These are phyloP conservation scores for Acrossocheilus wenchowensis DNA, from an alignment of 2,797 vertebrate species.

Conservation along the genomic window DNA sequence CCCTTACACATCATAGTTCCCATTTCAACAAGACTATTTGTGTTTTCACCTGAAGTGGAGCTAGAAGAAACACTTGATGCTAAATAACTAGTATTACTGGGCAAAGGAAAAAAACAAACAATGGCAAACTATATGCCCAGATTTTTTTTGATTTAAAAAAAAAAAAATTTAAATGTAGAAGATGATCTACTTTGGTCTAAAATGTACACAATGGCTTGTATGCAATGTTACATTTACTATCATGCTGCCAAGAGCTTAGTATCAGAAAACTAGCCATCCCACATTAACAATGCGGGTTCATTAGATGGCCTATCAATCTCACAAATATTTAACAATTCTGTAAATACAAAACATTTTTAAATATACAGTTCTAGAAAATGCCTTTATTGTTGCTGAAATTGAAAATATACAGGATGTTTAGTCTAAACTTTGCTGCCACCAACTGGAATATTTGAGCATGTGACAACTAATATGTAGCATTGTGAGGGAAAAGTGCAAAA, in stretches of 20 bases:
- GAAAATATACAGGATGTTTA: not conserved
- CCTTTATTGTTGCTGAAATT: not conserved
- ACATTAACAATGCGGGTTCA: not conserved
- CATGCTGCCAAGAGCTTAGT: not conserved
- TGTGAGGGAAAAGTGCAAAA: not conserved
- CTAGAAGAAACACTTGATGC: not conserved
- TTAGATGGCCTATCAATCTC: not conserved
- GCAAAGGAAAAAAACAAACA: not conserved
- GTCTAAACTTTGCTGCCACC: not conserved
- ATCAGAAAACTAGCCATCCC: not conserved
- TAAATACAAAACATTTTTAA: not conserved
- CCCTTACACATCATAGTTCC: not conserved
- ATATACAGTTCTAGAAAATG: not conserved
- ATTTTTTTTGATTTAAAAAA: no score
- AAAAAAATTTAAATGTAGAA: not conserved
- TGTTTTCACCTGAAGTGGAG: not conserved
- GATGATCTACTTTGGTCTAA: not conserved
- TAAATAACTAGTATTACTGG: not conserved
- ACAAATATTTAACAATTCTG: not conserved
- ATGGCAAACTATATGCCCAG: no score
- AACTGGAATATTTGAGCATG: not conserved
- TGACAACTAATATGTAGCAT: not conserved
- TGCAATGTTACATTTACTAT: not conserved
- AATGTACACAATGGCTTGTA: not conserved
- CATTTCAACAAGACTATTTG: not conserved